Evolutionary conservation across 2,888 invertebrate genomes (phyloP), one percentile per base, ranked within the genome.

Genomic region (Liodrosophila aerea): DNA sequence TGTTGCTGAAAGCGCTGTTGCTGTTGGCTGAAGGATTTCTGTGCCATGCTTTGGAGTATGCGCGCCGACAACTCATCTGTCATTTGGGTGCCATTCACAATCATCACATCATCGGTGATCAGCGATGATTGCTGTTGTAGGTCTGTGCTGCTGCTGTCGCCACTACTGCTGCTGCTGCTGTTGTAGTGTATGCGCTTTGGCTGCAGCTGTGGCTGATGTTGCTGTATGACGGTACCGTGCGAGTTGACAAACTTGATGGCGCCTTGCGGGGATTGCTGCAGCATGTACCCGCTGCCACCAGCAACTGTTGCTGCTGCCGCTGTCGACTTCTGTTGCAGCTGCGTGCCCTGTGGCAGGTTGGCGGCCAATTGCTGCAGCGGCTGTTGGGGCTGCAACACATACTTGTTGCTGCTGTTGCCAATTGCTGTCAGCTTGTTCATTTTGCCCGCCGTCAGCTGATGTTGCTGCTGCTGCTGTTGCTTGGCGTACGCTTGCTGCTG

Each of bases 1-100:
- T 76, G 65, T 27, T 85, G 87, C n/a, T 63, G 83, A 39, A 54
- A 65, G 31, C 58, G 76, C 49, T 59, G 85, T 80, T 74, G 73
- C 44, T 84, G 64, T 50, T 88, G 88, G 46, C 73, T 80, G 44
- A 88, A 88, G 0, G 89, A 88, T 63, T 90, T 90, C 53, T 90
- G 89, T 0, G 90, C 90, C 87, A 90, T 89, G 63, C 90, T 90
- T 57, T 90, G 90, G 16, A 90, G 63, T 37, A 90, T 90, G 34
- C 90, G 85, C 2, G 90, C 90, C 29, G 90, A 90, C 1, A 89
- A 33, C 66, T 90, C 90, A 50, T 90, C 90, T 1, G 90, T 90
- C 90, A 90, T 90, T 61, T 89, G 89, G 0, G 89, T 90, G 27
- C 90, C 90, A 73, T 90, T 90, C 7, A 90, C 90, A 66, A 90